Conservation (phyloP, 1,140 invertebrate species). For the Trachymyrmex septentrionalis region DNA sequence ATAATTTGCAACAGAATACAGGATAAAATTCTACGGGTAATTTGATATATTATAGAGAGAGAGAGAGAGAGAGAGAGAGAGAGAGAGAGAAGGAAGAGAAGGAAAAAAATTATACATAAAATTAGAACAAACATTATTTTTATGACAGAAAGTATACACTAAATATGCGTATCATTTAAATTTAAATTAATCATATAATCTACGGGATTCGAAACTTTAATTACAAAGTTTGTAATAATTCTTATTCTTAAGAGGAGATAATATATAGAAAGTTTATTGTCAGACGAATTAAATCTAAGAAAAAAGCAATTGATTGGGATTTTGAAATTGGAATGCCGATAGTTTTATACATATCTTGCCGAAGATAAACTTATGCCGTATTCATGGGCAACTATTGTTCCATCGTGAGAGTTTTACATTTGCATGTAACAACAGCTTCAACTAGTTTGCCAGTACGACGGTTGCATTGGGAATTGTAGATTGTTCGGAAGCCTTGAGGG, state of each 20-base stretch:
- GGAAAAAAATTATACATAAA: not conserved
- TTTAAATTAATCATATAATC: not conserved
- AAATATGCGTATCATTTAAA: not conserved
- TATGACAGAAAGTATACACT: not conserved
- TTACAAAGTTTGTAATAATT: not conserved
- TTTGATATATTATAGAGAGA: conserved; percentile 30
- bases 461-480: not conserved
- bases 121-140: not conserved
- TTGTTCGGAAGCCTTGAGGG: conserved; percentile 1
- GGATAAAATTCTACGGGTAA: conserved; percentile 28
- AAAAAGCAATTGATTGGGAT: not conserved
- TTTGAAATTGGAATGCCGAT: not conserved
- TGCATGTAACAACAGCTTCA: not conserved
- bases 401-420: not conserved
- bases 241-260: not conserved
- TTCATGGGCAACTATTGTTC: not conserved
- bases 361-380: not conserved
- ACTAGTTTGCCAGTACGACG: not conserved
- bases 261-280: no score
- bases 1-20: conserved; percentile 29
- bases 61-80: not conserved
- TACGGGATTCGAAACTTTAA: not conserved
- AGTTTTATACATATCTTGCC: not conserved
- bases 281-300: not conserved
- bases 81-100: not conserved